phyloP scores from a whole-genome alignment of 2,113 vertebrate species.

The Turdus rufiventris region DNA sequence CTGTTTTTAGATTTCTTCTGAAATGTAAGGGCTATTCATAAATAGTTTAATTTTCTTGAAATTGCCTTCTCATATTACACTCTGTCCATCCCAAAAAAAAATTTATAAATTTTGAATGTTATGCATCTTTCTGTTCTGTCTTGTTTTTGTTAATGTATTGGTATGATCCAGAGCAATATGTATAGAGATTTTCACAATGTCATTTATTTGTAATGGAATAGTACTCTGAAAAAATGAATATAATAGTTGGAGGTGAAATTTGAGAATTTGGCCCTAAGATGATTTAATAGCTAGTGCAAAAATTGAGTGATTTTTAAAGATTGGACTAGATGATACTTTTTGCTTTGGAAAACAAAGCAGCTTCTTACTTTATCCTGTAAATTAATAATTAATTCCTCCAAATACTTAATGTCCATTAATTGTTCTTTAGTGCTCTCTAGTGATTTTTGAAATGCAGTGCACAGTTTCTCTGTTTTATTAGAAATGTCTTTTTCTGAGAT shows the following conservation, averaged over 20 bases:
- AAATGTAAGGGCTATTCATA: not conserved
- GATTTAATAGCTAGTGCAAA: not conserved
- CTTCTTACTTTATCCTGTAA: not conserved
- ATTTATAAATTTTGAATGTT: not conserved
- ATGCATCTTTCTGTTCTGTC: not conserved
- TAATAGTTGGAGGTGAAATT: not conserved
- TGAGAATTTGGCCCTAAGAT: not conserved
- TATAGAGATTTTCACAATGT: not conserved
- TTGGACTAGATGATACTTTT: not conserved
- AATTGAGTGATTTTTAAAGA: not conserved
- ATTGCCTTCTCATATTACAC: not conserved
- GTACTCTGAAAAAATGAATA: not conserved
- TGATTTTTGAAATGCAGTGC: slow-evolving; percentile 38
- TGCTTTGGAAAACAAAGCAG: not conserved
- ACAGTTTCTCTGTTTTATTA: not conserved
- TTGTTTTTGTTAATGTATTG: not conserved
- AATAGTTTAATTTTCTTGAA: not conserved
- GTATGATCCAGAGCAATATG: not conserved
- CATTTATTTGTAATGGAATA: not conserved
- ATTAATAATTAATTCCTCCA: not conserved
- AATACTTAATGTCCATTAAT: not conserved
- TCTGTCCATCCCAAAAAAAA: not conserved
- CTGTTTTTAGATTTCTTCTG: not conserved
- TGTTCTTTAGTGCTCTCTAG: slow-evolving; percentile 59
- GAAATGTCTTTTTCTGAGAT: not conserved